phyloP scores from a whole-genome alignment of 92 coral and sea anemone species.

The Pocillopora grandis region DNA sequence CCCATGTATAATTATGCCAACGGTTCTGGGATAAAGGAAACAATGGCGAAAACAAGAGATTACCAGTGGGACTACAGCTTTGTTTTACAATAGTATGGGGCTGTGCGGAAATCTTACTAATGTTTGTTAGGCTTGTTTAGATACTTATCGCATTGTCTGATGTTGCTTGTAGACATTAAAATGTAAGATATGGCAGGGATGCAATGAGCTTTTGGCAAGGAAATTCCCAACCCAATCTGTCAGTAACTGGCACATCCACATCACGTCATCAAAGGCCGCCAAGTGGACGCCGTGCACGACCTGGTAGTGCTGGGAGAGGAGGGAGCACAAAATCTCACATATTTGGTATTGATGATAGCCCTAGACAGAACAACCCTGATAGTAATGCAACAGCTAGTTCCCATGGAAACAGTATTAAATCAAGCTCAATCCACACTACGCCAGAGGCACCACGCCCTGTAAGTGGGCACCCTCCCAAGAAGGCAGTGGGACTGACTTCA shows the following conservation, averaged over 20 bases:
- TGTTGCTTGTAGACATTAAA: background rate
- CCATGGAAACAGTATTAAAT: constrained; percentile 42
- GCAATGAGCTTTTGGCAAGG: constrained; percentile 49
- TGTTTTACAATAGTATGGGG: no score
- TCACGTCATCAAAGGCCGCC: constrained; percentile 84
- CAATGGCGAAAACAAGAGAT: no score
- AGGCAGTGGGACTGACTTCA: background rate
- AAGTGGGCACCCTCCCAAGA: constrained; percentile 19
- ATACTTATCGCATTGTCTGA: background rate
- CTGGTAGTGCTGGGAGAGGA: constrained; percentile 54
- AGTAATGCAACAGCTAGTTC: constrained; percentile 3
- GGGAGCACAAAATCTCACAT: constrained; percentile 89
- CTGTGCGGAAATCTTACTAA: no score
- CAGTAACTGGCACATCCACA: constrained; percentile 86
- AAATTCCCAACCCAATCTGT: constrained; percentile 60
- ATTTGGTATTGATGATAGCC: constrained; percentile 79
- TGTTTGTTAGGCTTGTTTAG: no score
- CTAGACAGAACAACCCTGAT: constrained; percentile 40
- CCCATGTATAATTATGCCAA: no score
- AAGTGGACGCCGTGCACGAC: constrained; percentile 77
- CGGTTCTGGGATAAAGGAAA: no score
- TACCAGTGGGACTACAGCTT: no score
- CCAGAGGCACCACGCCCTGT: constrained; percentile 84
- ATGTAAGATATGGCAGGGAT: background rate
- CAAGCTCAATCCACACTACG: constrained; percentile 55